Evolutionary conservation across 2,888 invertebrate species (phyloP), one percentile per base, ranked within the genome.

Genomic region (Sarcophaga rosellei): DNA sequence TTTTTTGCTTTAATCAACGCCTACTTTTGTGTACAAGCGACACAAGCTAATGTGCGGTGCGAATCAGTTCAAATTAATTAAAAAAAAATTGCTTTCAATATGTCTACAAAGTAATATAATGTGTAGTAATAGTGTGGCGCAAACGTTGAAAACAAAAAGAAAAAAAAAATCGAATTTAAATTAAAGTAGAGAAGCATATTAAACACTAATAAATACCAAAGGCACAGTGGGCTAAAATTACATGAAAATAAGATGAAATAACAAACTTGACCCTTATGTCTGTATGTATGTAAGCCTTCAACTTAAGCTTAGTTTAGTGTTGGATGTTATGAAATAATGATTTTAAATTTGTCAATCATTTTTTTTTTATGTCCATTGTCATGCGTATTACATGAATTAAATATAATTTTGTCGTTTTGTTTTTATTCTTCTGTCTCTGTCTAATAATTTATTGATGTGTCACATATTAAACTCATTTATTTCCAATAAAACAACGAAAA

Each of bases 381-480:
- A 53, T 5, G 47, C 61, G 21, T 47, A n/a, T 20, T 10, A 65
- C 17, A 45, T 21, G 72, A 65, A 62, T 47, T 23, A 66, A 69
- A 81, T 20, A 72, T 74, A 70, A 84, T 80, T 80, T 75, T 21
- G 35, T 35, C 35, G 35, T 35, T 35, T 35, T 35, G 1, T 35
- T 35, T 35, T 35, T 35, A 0, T 35, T 35, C 35, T 25, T 25
- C 6, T 35, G 1, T 35, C 10, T 53, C 17, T 53, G 3, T 53
- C 10, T 47, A 66, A 75, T 84, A 70, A 79, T 70, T 80, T 84
- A 84, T 80, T 65, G 65, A 78, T 47, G 74, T 81, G 81, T 86
- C 86, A 81, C 74, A 81, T 65, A 70, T 77, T 78, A 86, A 81
- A 81, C 86, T 86, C 83, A 86, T 86, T 86, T 84, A 84, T 83